phyloP scores from a whole-genome alignment of 2,113 vertebrate genomes.

The Centropus bengalensis region DNA sequence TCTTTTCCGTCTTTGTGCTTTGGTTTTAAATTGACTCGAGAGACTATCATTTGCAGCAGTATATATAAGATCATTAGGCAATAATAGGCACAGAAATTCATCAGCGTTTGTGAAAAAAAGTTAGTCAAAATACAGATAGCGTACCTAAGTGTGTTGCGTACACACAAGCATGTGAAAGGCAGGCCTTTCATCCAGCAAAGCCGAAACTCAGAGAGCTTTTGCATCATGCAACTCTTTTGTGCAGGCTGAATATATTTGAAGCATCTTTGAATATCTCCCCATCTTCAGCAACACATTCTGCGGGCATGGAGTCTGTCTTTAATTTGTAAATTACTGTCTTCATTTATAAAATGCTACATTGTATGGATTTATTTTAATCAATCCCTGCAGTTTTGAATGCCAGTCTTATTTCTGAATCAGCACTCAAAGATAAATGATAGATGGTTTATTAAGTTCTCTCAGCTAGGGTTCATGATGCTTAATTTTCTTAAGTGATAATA shows the following conservation, averaged over 20 bases:
- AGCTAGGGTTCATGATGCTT: constrained; percentile 20
- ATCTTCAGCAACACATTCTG: constrained; percentile 13
- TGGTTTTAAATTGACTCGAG: neutral
- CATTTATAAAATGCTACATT: constrained; percentile 30
- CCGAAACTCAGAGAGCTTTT: neutral
- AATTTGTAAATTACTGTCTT: constrained; percentile 62
- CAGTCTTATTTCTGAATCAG: constrained; percentile 62
- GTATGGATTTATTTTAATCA: constrained; percentile 43
- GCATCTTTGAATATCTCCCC: constrained; percentile 28
- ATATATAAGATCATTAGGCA: neutral
- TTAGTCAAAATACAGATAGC: neutral
- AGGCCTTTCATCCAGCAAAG: neutral
- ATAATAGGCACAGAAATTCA: neutral
- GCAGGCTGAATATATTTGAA: neutral
- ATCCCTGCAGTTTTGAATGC: constrained; percentile 34
- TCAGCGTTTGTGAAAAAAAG: neutral
- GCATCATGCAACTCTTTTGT: neutral
- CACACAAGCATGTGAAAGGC: neutral
- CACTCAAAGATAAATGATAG: constrained; percentile 38
- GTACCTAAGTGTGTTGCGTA: neutral
- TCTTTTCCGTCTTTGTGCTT: neutral
- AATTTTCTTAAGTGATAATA: constrained; percentile 56
- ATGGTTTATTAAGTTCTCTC: constrained; percentile 18
- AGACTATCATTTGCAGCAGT: neutral
- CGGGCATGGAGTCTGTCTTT: neutral